Evolutionary conservation across 2,888 invertebrate genomes (phyloP).

Genomic region (Drosophila maculinotata): DNA sequence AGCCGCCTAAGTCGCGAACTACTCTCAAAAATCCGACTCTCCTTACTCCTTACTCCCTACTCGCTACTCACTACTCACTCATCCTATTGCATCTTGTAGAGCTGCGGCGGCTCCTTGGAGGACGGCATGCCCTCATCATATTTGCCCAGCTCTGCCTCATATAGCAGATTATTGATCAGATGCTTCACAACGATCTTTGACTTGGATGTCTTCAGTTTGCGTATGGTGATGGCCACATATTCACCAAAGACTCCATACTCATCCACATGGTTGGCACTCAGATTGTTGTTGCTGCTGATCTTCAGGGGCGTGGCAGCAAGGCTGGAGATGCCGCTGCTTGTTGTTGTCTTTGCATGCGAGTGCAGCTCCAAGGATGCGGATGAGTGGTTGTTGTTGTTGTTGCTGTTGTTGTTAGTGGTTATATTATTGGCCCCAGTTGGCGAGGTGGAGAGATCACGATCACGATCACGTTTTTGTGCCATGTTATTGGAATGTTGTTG

Average conservation of each 20-base stretch:
- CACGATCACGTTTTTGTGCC: constrained; percentile 79
- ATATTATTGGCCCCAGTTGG: constrained; percentile 43
- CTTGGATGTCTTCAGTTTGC: constrained; percentile 83
- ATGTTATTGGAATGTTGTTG: constrained; percentile 81
- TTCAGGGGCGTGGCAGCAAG: constrained; percentile 36
- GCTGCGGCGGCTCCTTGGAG: constrained; percentile 83
- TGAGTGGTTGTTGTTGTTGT: constrained; percentile 22
- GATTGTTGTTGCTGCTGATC: constrained; percentile 16
- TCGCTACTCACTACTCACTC: no score
- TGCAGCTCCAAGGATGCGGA: constrained; percentile 49
- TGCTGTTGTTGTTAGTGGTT: constrained; percentile 32
- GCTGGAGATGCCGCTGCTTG: constrained; percentile 56
- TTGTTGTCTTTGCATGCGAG: constrained; percentile 26
- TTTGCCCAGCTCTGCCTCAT: constrained; percentile 83
- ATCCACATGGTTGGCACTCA: constrained; percentile 67
- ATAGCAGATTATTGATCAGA: constrained; percentile 83
- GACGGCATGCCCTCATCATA: constrained; percentile 83
- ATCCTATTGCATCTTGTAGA: constrained; percentile 81
- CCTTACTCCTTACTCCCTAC: neutral
- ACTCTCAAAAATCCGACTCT: neutral
- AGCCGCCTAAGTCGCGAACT: constrained; percentile 9
- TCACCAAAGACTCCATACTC: constrained; percentile 84
- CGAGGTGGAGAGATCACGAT: constrained; percentile 76
- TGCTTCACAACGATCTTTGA: constrained; percentile 84
- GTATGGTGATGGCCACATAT: constrained; percentile 83